Conservation (phyloP, 2,113 vertebrate species). For the Chaetodon trifascialis region DNA sequence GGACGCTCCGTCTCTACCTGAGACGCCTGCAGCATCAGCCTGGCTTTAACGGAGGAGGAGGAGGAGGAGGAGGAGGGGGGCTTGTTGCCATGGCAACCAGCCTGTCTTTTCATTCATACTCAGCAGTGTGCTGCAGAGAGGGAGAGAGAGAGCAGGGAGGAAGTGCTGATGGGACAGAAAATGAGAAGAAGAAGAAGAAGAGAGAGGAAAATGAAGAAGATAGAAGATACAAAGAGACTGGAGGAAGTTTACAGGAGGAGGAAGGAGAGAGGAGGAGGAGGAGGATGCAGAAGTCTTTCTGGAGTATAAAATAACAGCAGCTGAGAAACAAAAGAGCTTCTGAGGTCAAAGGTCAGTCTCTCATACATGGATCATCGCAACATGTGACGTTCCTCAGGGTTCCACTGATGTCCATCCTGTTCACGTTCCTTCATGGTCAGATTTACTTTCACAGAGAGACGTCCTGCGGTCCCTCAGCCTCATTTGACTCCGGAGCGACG, state of each 20-base stretch:
- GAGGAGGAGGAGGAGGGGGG: constrained; percentile 6
- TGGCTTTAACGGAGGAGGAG: neutral
- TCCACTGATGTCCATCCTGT: no score
- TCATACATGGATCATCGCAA: no score
- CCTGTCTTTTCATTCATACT: constrained; percentile 28
- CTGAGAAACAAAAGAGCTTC: no score
- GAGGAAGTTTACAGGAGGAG: neutral
- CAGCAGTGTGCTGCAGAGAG: constrained; percentile 27
- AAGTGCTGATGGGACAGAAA: constrained; percentile 49
- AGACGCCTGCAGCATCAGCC: constrained; percentile 20
- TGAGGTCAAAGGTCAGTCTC: no score
- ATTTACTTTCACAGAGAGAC: no score
- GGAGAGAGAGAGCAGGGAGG: neutral
- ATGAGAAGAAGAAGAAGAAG: neutral
- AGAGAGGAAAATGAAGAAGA: neutral
- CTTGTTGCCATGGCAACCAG: constrained; percentile 45
- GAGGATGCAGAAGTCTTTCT: no score
- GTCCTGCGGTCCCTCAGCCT: no score
- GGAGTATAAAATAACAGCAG: no score
- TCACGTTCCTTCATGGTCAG: no score
- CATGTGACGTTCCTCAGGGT: no score
- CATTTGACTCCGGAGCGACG: no score
- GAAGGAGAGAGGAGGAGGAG: neutral
- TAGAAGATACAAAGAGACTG: neutral
- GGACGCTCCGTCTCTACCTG: constrained; percentile 23